Evolutionary conservation across 2,888 invertebrate species (phyloP), one percentile per base, ranked within the genome.

Genomic region (Leucophenga montana): DNA sequence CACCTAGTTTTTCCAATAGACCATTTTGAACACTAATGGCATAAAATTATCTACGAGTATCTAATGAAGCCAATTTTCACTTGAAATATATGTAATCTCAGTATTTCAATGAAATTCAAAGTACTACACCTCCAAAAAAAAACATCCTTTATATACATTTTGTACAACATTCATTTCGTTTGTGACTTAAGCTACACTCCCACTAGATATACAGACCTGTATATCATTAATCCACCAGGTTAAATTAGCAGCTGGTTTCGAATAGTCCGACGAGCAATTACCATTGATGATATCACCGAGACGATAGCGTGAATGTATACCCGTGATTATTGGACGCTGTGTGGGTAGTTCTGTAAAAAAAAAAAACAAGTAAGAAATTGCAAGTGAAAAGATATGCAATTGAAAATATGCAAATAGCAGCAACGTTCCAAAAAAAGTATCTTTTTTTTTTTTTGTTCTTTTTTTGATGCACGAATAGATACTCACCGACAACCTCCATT

Each of bases 161-260:
- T 39, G 9, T 11, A 8, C 11, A 39, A 39, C 39, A 39, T 39
- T 5, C 11, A 39, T 39, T 39, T 39, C 39, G 39, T 39, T 39
- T 39, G 39, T 39, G 11, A 39, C 8, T 39, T 39, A 39, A 39
- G 1, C 3, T 39, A 39, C 39, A 39, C 11, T 39, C 6, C 11
- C 0, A 62, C 16, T 62, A 62, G 18, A 14, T 54, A 18, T 65
- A 65, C 50, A 61, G 75, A 87, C 88, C 85, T 88, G 88, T 75
- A 87, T 85, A 70, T 90, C 91, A 78, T 91, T 91, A 72, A 91
- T 89, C 85, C 90, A 89, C 91, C 91, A 91, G 56, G 91, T 91
- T 71, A 92, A 86, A 85, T 91, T 91, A 3, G 90, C 91, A 9
- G 91, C 90, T 8, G 91, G 91, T 76, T 89, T 89, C 4, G 91